Base-by-base conservation (phyloP, 2,113 vertebrate genomes). In the Pimephales promelas region DNA sequence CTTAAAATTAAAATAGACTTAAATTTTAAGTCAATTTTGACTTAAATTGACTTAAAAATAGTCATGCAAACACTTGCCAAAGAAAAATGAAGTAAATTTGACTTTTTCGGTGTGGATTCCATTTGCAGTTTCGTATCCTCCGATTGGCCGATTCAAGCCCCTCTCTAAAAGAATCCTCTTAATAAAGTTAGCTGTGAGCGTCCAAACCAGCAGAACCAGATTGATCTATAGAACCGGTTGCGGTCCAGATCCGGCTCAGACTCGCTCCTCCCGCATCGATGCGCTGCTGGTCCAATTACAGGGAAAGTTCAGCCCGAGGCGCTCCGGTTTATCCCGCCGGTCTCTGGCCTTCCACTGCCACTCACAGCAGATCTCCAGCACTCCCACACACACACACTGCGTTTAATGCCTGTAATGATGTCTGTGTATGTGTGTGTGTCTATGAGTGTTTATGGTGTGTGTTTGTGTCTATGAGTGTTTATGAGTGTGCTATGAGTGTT, bases 331-430 rank as follows among this genome's bases (percentile, higher is more conserved):
- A 86, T 88, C 85, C 85, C 45, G 71, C 83, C 83, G 40, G 34
- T 90, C 91, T 89, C 28, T 34, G 90, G 92, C 88, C 89, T 87
- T 84, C 80, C 89, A 87, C 91, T 91, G 87, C 89, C 89, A 88
- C 85, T 88, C 88, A 89, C 68, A 79, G 88, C 73, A 87, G 83
- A 76, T 34, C 87, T 92, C 91, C 90, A 88, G 87, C 85, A 70
- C 87, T 87, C 90, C 90, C 75, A 89, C 87, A 82, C n/a, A 54
- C 28, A 85, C 75, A 77, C 76, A 62, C 40, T 10, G 28, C 45
- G 80, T 49, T 64, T 71, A 75, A 80, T 71, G 77, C 9, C 57
- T 83, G 68, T 83, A 80, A 77, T 80, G 76, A 61, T 83, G 66
- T 36, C 20, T 43, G 18, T 62, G 31, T 52, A 16, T 18, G 14